Percentiles rank a stretch among this genome's conserved stretches.
Evolutionary conservation across 2,113 vertebrate genomes (phyloP).

Genomic region (Stigmatopora nigra): DNA sequence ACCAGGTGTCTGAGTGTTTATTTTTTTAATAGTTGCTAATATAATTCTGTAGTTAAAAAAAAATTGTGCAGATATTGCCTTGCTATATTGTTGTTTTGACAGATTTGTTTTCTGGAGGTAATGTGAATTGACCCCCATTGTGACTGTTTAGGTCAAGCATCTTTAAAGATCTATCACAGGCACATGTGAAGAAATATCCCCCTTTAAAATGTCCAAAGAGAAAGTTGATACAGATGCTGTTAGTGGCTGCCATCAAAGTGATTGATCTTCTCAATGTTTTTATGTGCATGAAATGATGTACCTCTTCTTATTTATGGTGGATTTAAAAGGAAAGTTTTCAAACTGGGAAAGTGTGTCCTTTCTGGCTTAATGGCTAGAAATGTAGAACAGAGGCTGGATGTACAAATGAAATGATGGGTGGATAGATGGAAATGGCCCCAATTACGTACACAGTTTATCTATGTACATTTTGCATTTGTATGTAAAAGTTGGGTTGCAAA

Average conservation of each 20-base stretch:
- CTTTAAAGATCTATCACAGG: not conserved
- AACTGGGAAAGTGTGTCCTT: not conserved
- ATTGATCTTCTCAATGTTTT: constrained; percentile 36
- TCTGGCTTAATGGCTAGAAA: not conserved
- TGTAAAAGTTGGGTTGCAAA: not conserved
- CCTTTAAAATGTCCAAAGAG: constrained; percentile 14
- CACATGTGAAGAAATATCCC: constrained; percentile 6
- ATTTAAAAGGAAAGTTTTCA: constrained; percentile 17
- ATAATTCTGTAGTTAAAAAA: not conserved
- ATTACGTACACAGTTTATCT: not conserved
- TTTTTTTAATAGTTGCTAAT: not conserved
- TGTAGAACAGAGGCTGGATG: not conserved
- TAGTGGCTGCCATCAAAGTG: constrained; percentile 1
- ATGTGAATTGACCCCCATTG: constrained; percentile 3
- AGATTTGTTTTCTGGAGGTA: not conserved
- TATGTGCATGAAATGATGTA: constrained; percentile 11
- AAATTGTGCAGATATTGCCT: not conserved
- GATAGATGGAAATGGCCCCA: not conserved
- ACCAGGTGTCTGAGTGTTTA: constrained; percentile 7
- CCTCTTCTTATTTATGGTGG: constrained; percentile 2
- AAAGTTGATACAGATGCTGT: not conserved
- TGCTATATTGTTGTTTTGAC: not conserved
- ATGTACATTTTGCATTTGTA: not conserved
- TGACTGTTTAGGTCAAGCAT: not conserved
- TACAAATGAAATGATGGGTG: not conserved